Percentiles rank a stretch among this genome's conserved stretches.
phyloP scores from a whole-genome alignment of 2,888 invertebrate species.

The Lapara coniferarum region DNA sequence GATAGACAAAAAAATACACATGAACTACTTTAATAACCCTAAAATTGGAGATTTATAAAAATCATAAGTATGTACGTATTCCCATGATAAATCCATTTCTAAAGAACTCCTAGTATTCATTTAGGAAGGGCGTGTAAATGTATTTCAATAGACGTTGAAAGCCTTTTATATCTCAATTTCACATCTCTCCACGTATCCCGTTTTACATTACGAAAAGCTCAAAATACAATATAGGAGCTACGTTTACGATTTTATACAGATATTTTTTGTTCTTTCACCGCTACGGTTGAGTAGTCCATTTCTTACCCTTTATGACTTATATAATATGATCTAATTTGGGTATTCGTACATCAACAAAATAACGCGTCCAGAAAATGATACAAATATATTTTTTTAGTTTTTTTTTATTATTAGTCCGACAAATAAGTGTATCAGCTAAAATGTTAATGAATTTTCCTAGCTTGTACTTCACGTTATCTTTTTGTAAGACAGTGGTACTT shows the following conservation, averaged over 20 bases:
- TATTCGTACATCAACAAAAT: not conserved
- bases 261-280: slow-evolving; percentile 53
- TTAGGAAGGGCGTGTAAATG: slow-evolving; percentile 38
- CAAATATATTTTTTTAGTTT: not conserved
- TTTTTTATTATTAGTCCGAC: too few relatives aligned
- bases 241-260: slow-evolving; percentile 42
- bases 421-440: too few relatives aligned
- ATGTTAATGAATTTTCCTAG: too few relatives aligned
- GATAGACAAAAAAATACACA: too few relatives aligned
- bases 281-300: slow-evolving; percentile 51
- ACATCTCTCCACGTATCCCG: slow-evolving; percentile 36
- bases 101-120: slow-evolving; percentile 29
- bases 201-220: slow-evolving; percentile 44
- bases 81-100: slow-evolving; percentile 3
- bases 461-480: too few relatives aligned
- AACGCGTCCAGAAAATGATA: not conserved
- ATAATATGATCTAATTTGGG: not conserved
- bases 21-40: not conserved
- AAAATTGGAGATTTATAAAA: not conserved
- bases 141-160: slow-evolving; percentile 38
- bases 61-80: not conserved
- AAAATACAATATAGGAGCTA: slow-evolving; percentile 41
- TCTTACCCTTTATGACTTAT: slow-evolving; percentile 40
- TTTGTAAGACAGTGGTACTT: too few relatives aligned
- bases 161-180: slow-evolving; percentile 42